A percentile compares a stretch with the other conserved stretches of the same genome.
These are phyloP conservation scores for Pelecanoides urinatrix DNA, from an alignment of 2,113 vertebrate genomes.

Conservation along the genomic window DNA sequence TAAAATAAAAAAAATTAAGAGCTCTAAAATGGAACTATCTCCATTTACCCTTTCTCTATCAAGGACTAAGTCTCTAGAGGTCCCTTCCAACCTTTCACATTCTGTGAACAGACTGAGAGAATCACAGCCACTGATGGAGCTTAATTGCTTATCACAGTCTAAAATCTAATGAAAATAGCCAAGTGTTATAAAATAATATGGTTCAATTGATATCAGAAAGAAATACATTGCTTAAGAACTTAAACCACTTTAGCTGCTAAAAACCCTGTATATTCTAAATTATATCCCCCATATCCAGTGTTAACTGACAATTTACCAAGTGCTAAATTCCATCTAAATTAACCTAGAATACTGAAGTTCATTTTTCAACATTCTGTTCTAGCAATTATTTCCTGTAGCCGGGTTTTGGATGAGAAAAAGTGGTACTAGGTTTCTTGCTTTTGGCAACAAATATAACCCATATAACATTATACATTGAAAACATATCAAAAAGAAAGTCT, in stretches of 20 bases:
- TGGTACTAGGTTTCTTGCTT: background rate
- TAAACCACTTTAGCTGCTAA: constrained; percentile 6
- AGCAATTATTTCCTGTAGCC: constrained; percentile 6
- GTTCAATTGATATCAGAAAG: constrained; percentile 1
- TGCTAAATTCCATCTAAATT: constrained; percentile 41
- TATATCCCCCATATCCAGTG: background rate
- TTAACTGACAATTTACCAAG: constrained; percentile 31
- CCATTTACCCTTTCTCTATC: background rate
- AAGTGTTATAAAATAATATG: constrained; percentile 8
- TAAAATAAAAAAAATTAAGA: background rate
- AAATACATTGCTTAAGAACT: background rate
- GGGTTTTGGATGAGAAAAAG: background rate
- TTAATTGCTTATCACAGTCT: background rate
- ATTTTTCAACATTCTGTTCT: constrained; percentile 18
- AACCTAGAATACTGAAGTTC: background rate
- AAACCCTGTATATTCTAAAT: background rate
- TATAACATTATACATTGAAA: background rate
- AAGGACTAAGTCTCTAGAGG: background rate
- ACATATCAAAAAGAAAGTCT: background rate
- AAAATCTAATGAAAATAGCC: constrained; percentile 18
- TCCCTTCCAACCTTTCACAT: background rate
- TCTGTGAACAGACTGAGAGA: background rate
- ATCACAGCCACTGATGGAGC: background rate
- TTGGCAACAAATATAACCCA: constrained; percentile 6
- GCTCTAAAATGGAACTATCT: background rate